Evolutionary conservation across 2,888 invertebrate species (phyloP).

Genomic region (Rhamnusium bicolor): DNA sequence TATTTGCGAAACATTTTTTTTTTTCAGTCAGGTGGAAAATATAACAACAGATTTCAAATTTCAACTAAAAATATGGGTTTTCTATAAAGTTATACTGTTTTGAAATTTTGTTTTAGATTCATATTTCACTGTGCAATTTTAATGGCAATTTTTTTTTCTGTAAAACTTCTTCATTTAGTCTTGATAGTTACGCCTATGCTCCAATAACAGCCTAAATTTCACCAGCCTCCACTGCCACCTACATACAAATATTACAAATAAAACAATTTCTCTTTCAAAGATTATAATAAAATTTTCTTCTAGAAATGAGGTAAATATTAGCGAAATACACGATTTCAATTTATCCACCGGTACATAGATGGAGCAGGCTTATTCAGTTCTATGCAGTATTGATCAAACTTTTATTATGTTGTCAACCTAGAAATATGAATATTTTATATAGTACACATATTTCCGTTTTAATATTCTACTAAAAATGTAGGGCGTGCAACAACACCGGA

Average conservation of each 20-base stretch:
- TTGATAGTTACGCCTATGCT: too few species aligned
- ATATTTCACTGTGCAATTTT: too few species aligned
- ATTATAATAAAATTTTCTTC: not conserved
- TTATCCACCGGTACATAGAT: not conserved
- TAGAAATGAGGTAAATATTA: not conserved
- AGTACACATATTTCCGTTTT: constrained; percentile 39
- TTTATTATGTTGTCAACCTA: constrained; percentile 30
- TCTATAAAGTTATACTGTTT: too few species aligned
- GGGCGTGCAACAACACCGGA: not conserved
- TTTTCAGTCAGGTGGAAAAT: too few species aligned
- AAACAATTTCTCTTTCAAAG: not conserved
- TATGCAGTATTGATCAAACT: constrained; percentile 12
- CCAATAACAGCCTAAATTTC: too few species aligned
- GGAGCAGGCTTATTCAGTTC: not conserved
- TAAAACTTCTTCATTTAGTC: too few species aligned
- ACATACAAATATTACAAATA: not conserved
- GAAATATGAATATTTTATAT: constrained; percentile 42
- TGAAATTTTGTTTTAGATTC: too few species aligned
- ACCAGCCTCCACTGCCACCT: too few species aligned
- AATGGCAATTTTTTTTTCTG: too few species aligned
- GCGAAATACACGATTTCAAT: not conserved
- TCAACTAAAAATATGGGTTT: too few species aligned
- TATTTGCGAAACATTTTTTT: too few species aligned
- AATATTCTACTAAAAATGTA: not conserved
- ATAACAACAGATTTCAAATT: too few species aligned